These are phyloP conservation scores for Ptilodon capucinus DNA, from an alignment of 2,888 invertebrate genomes.

Conservation along the genomic window DNA sequence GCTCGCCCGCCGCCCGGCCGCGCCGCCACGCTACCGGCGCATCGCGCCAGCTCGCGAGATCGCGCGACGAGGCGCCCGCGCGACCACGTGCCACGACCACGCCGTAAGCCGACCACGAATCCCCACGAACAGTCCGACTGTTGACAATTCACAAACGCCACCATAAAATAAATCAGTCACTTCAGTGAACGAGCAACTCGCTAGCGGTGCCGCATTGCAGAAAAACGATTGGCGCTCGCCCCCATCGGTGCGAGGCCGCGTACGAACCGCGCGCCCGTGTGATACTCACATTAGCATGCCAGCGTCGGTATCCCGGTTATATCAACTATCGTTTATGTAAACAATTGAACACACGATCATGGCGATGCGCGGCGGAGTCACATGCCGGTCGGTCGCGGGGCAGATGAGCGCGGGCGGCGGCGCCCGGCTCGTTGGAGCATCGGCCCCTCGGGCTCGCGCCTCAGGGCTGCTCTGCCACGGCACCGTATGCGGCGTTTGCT, in stretches of 20 bases:
- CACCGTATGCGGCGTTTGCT: slow-evolving; percentile 76
- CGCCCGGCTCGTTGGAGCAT: slow-evolving; percentile 64
- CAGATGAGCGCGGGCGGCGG: slow-evolving; percentile 61
- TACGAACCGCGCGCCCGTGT: slow-evolving; percentile 1
- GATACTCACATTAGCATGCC: slow-evolving; percentile 81
- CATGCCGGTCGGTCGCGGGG: slow-evolving; percentile 63
- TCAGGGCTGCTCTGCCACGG: slow-evolving; percentile 63
- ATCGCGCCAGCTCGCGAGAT: slow-evolving; percentile 51
- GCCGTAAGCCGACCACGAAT: slow-evolving; percentile 64
- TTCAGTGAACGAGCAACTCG: slow-evolving; percentile 44
- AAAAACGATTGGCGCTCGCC: slow-evolving; percentile 37
- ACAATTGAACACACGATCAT: slow-evolving; percentile 74
- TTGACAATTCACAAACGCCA: slow-evolving; percentile 60
- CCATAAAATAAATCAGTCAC: slow-evolving; percentile 30
- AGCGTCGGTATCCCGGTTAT: slow-evolving; percentile 75
- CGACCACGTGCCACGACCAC: slow-evolving; percentile 39
- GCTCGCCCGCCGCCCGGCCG: slow-evolving; percentile 72
- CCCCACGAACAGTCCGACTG: slow-evolving; percentile 77
- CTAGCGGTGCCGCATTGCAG: slow-evolving; percentile 75
- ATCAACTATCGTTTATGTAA: slow-evolving; percentile 79
- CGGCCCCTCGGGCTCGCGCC: slow-evolving; percentile 71
- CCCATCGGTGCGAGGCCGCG: slow-evolving; percentile 4
- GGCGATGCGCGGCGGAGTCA: slow-evolving; percentile 58
- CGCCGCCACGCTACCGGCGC: slow-evolving; percentile 71
- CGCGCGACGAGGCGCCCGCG: slow-evolving; percentile 48